Conservation (phyloP, 2,797 vertebrate species). For the Netta rufina region DNA sequence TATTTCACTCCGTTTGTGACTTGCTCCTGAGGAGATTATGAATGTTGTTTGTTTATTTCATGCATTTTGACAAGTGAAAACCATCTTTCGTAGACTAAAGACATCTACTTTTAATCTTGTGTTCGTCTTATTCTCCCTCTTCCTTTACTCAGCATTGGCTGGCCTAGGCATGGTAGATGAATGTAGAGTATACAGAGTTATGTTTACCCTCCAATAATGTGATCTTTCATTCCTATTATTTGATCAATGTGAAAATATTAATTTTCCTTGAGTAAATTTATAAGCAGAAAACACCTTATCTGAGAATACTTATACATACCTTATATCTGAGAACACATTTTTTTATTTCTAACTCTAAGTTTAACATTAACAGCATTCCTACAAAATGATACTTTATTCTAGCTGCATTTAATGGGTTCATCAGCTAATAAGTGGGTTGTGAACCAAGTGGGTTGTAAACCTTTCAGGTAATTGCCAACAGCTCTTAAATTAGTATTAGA, state of each 20-base stretch:
- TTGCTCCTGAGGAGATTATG: background rate
- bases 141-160: background rate
- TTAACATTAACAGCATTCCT: slow-evolving; percentile 1
- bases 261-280: slow-evolving; percentile 2
- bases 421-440: slow-evolving; percentile 29
- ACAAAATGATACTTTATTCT: slow-evolving; percentile 23
- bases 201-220: background rate
- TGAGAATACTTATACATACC: background rate
- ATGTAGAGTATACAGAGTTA: background rate
- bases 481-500: slow-evolving; percentile 62
- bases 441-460: slow-evolving; percentile 51
- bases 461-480: slow-evolving; percentile 61
- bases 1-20: background rate
- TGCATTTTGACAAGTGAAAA: slow-evolving; percentile 3
- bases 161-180: background rate
- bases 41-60: background rate
- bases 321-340: background rate
- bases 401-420: slow-evolving; percentile 52
- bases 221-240: background rate
- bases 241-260: background rate
- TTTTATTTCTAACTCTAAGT: slow-evolving; percentile 13
- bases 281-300: background rate
- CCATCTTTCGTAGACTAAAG: background rate
- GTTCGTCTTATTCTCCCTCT: background rate
- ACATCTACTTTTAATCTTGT: background rate